Percentiles rank a stretch among this genome's conserved stretches.
Conservation (phyloP, 2,888 invertebrate species). For the Sarcophaga rosellei region DNA sequence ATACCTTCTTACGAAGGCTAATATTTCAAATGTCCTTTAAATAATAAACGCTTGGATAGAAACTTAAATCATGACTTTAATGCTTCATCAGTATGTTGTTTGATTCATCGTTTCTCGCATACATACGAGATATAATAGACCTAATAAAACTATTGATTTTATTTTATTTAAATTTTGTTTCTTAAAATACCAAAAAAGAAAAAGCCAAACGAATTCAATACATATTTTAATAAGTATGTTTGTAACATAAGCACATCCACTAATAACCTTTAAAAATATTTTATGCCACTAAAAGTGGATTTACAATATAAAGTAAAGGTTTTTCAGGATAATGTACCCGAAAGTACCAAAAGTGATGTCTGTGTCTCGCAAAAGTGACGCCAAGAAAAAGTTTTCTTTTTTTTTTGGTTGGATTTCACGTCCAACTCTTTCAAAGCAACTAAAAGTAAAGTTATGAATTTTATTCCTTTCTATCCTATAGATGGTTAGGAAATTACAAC, state of each 20-base stretch:
- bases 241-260: slow-evolving; percentile 52
- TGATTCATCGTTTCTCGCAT: too few relatives aligned
- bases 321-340: slow-evolving; percentile 66
- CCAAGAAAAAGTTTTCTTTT: slow-evolving; percentile 76
- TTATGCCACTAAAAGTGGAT: slow-evolving; percentile 41
- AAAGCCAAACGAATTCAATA: slow-evolving; percentile 38
- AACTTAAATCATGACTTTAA: too few relatives aligned
- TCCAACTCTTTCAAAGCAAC: slow-evolving; percentile 62
- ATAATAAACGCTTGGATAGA: too few relatives aligned
- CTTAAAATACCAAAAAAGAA: slow-evolving; percentile 21
- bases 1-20: too few relatives aligned
- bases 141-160: slow-evolving; percentile 63
- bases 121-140: slow-evolving; percentile 25
- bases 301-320: slow-evolving; percentile 58
- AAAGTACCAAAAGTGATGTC: slow-evolving; percentile 67
- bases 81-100: too few relatives aligned
- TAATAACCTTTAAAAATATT: slow-evolving; percentile 59
- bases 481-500: slow-evolving; percentile 41
- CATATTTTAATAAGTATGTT: slow-evolving; percentile 63
- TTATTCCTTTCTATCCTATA: slow-evolving; percentile 61
- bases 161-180: slow-evolving; percentile 51
- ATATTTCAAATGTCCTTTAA: too few relatives aligned
- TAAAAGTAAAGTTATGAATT: slow-evolving; percentile 69
- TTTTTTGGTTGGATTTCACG: slow-evolving; percentile 6
- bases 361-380: slow-evolving; percentile 73